A percentile compares a stretch with the other conserved stretches of the same genome.
Conservation (phyloP, 2,113 vertebrate genomes). For the Penelope pileata region DNA sequence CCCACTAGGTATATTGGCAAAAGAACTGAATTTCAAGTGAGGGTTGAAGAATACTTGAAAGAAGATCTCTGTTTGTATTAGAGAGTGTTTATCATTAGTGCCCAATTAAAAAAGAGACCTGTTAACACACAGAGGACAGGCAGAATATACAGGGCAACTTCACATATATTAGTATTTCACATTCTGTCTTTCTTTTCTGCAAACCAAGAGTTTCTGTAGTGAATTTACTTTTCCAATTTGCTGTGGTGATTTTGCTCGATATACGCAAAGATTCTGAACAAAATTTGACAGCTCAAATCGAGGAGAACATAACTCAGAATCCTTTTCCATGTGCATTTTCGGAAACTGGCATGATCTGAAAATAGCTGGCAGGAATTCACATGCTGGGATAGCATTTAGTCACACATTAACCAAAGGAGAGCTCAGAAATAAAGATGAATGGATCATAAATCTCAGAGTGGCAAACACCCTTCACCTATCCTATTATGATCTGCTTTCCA, state of each 20-base stretch:
- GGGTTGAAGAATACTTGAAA: neutral
- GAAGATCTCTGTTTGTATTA: slow-evolving; percentile 18
- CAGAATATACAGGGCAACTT: neutral
- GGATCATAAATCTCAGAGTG: neutral
- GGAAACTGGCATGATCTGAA: neutral
- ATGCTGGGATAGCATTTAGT: neutral
- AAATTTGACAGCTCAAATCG: neutral
- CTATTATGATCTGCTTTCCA: neutral
- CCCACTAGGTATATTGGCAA: slow-evolving; percentile 7
- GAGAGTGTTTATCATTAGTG: neutral
- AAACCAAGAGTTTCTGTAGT: neutral
- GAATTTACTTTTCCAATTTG: too few species aligned
- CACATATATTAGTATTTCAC: neutral
- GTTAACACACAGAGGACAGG: neutral
- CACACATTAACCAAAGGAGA: neutral
- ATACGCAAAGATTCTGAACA: neutral
- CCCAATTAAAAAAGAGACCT: neutral
- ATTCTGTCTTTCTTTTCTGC: neutral
- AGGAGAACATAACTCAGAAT: neutral
- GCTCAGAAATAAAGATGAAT: neutral
- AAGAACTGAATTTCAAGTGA: slow-evolving; percentile 24
- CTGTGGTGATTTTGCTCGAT: too few species aligned
- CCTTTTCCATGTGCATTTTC: neutral
- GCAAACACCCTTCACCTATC: neutral
- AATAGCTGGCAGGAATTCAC: neutral